These are phyloP conservation scores for Sarotherodon lohbergeri DNA, from an alignment of 2,113 vertebrate genomes.

Conservation along the genomic window DNA sequence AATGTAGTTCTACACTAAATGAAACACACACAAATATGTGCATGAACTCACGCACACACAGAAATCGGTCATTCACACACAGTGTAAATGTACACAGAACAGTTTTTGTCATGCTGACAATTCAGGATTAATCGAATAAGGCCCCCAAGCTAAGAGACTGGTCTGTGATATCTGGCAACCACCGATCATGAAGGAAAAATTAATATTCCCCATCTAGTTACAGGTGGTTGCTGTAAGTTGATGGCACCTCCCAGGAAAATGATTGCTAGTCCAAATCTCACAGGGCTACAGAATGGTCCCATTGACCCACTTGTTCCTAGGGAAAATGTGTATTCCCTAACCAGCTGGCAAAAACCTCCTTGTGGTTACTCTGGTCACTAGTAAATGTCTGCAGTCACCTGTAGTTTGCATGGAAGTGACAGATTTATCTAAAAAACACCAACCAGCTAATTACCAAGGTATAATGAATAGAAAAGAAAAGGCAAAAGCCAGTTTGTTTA, in stretches of 20 bases:
- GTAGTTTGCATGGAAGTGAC: not conserved
- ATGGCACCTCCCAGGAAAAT: not conserved
- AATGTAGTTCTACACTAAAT: conserved; percentile 19
- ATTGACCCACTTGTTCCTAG: not conserved
- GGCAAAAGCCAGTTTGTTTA: not conserved
- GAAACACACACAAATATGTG: not conserved
- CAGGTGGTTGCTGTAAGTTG: not conserved
- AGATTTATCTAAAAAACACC: not conserved
- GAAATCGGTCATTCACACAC: not conserved
- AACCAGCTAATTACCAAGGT: not conserved
- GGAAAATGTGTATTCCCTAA: not conserved
- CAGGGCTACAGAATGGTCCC: not conserved
- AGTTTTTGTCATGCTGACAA: not conserved
- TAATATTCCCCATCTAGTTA: not conserved
- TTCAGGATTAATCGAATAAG: not conserved
- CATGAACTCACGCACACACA: not conserved
- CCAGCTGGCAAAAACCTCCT: not conserved
- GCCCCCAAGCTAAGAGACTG: not conserved
- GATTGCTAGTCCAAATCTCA: not conserved
- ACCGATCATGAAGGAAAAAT: fast-evolving
- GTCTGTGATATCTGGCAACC: not conserved
- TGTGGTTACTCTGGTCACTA: not conserved
- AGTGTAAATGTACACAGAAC: not conserved
- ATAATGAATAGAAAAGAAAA: not conserved
- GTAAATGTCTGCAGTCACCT: not conserved